These are phyloP conservation scores for Parus major DNA, from an alignment of 2,113 vertebrate species.

Conservation along the genomic window DNA sequence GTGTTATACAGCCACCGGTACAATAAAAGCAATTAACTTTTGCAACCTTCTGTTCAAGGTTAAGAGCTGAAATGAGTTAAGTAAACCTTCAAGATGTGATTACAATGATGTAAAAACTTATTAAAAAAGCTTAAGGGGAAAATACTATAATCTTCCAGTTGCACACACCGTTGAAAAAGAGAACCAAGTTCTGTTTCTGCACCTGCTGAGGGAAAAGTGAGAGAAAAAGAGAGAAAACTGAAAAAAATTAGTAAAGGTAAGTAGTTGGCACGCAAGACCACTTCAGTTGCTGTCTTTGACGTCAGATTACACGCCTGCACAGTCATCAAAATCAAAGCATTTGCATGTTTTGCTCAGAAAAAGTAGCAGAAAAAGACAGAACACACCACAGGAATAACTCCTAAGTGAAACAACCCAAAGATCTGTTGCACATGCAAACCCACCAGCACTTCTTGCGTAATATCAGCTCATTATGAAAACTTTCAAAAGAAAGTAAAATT, in stretches of 20 bases:
- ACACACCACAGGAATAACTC: not conserved
- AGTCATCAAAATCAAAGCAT: not conserved
- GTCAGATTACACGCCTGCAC: not conserved
- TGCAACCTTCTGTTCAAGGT: slow-evolving; percentile 25
- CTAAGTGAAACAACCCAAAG: not conserved
- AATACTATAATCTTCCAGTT: not conserved
- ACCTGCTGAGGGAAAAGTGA: not conserved
- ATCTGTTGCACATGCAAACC: not conserved
- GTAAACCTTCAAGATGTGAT: not conserved
- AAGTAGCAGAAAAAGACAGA: not conserved
- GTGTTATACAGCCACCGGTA: not conserved
- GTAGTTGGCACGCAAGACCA: not conserved
- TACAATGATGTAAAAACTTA: not conserved
- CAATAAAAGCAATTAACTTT: slow-evolving; percentile 21
- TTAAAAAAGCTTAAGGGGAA: not conserved
- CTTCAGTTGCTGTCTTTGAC: fast-evolving
- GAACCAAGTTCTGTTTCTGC: not conserved
- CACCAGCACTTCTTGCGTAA: not conserved
- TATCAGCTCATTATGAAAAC: not conserved
- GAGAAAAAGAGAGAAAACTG: not conserved
- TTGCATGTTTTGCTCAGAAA: not conserved
- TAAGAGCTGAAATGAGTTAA: not conserved
- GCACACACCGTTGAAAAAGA: not conserved
- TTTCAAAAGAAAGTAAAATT: not conserved
- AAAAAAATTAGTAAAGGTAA: not conserved